Percentiles rank a stretch among this genome's conserved stretches.
Conservation (phyloP, 2,113 vertebrate genomes). For the Sinosuthora webbiana region DNA sequence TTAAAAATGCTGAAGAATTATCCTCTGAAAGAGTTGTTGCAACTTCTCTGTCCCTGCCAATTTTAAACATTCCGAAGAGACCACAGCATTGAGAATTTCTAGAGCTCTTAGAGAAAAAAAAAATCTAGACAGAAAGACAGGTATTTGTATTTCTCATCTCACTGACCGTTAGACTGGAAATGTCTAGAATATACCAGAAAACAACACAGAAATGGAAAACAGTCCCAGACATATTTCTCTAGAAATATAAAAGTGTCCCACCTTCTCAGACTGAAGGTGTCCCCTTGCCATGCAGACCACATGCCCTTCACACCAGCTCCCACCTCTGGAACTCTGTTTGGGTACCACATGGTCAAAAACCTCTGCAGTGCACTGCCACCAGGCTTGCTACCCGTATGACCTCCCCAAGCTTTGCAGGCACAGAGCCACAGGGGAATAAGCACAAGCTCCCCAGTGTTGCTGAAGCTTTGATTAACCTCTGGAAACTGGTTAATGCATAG, state of each 20-base stretch:
- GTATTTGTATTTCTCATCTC: not conserved
- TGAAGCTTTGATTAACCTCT: not conserved
- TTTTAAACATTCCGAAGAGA: not conserved
- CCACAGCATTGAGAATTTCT: not conserved
- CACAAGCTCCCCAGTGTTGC: not conserved
- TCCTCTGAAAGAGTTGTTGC: not conserved
- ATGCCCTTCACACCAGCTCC: fast-evolving
- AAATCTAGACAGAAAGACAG: not conserved
- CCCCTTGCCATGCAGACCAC: not conserved
- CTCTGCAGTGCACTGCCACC: not conserved
- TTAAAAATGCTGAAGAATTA: not conserved
- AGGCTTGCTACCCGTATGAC: fast-evolving
- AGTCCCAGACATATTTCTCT: not conserved
- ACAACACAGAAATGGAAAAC: not conserved
- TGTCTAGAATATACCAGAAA: not conserved
- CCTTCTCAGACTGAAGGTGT: fast-evolving
- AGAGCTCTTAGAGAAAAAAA: not conserved
- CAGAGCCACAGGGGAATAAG: not conserved
- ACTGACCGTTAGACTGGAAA: not conserved
- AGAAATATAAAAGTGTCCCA: fast-evolving
- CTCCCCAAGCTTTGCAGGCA: not conserved
- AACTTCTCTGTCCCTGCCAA: not conserved
- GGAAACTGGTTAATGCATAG: not conserved
- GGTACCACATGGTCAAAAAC: not conserved
- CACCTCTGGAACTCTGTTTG: not conserved